Conservation (phyloP, 2,888 invertebrate species). For the Meteorus cinctellus region DNA sequence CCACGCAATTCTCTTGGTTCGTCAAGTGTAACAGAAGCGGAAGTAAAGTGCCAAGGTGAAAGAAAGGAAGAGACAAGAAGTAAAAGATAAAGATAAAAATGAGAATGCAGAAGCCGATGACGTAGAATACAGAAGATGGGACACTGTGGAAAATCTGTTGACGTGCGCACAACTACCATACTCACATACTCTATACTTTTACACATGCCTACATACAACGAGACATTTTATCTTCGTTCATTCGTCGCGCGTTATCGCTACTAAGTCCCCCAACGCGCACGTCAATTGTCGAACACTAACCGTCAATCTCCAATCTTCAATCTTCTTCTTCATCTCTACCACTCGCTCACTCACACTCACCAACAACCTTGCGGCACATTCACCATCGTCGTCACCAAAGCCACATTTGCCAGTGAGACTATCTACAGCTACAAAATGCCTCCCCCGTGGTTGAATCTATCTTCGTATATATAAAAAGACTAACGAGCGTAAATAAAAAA, state of each 20-base stretch:
- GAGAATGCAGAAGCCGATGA: constrained; percentile 23
- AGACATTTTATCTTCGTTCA: constrained; percentile 37
- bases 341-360: constrained; percentile 11
- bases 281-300: constrained; percentile 31
- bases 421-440: constrained; percentile 14
- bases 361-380: neutral
- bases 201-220: constrained; percentile 1
- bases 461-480: constrained; percentile 15
- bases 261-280: constrained; percentile 10
- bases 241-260: constrained; percentile 31
- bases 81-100: constrained; percentile 15
- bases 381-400: constrained; percentile 2
- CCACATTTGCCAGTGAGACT: constrained; percentile 25
- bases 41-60: constrained; percentile 21
- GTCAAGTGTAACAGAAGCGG: constrained; percentile 40
- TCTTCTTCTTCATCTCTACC: constrained; percentile 21
- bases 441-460: constrained; percentile 21
- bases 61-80: constrained; percentile 16
- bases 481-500: constrained; percentile 19
- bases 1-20: constrained; percentile 36
- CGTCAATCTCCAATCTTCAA: constrained; percentile 41
- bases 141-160: constrained; percentile 29
- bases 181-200: neutral
- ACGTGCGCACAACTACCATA: constrained; percentile 15
- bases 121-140: neutral